Conservation (phyloP, 2,888 invertebrate species). For the Synanthedon vespiformis region DNA sequence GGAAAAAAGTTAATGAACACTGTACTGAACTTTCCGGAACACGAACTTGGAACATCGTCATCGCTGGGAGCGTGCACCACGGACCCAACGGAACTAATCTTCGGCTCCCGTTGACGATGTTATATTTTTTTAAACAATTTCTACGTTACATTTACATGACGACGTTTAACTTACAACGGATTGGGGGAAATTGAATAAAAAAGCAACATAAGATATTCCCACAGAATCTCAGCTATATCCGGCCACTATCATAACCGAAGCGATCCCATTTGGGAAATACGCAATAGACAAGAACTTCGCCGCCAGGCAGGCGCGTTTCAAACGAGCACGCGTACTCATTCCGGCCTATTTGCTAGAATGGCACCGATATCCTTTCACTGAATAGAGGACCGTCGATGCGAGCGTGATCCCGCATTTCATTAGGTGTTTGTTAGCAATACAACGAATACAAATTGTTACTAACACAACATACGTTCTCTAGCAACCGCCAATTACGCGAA, state of each 20-base stretch:
- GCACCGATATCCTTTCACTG: constrained; percentile 38
- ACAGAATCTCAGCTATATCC: constrained; percentile 29
- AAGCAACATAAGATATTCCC: constrained; percentile 8
- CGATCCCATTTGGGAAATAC: constrained; percentile 46
- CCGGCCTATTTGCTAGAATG: constrained; percentile 40
- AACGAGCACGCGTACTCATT: constrained; percentile 30
- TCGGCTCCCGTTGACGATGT: too few species aligned
- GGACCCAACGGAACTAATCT: too few species aligned
- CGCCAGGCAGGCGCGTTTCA: constrained; percentile 39
- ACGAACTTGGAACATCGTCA: too few species aligned
- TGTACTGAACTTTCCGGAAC: too few species aligned
- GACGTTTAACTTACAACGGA: background rate
- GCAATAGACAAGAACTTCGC: constrained; percentile 43
- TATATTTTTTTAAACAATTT: background rate
- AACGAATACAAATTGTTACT: constrained; percentile 7
- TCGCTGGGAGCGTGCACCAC: too few species aligned
- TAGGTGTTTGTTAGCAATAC: constrained; percentile 23
- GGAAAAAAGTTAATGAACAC: too few species aligned
- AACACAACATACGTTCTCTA: background rate
- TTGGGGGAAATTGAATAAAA: background rate
- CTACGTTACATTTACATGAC: background rate
- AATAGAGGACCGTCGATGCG: constrained; percentile 28
- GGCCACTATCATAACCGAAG: constrained; percentile 36
- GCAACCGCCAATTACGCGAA: background rate
- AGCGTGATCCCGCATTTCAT: constrained; percentile 47